These are phyloP conservation scores for Stenodera caucasica DNA, from an alignment of 2,888 invertebrate species.

Conservation along the genomic window DNA sequence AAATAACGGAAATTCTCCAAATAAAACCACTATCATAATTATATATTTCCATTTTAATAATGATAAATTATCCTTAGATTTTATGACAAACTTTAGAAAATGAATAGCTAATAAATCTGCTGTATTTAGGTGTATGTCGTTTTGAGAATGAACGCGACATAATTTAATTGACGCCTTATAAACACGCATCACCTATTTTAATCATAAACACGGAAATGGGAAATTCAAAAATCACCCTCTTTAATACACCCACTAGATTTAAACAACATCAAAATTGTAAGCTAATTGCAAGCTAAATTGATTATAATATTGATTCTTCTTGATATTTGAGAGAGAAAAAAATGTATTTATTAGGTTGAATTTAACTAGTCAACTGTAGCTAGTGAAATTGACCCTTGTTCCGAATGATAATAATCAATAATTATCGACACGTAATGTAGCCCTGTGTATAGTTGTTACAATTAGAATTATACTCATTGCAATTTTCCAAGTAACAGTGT, in stretches of 20 bases:
- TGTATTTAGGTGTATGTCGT: neutral
- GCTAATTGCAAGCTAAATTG: neutral
- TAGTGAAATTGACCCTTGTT: neutral
- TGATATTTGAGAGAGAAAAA: too few relatives aligned
- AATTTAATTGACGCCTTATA: conserved; percentile 9
- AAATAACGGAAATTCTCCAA: too few relatives aligned
- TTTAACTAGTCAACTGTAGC: neutral
- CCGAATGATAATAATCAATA: neutral
- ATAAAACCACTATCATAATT: too few relatives aligned
- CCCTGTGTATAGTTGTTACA: neutral
- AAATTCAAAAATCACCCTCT: neutral
- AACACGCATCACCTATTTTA: conserved; percentile 2
- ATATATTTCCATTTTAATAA: neutral
- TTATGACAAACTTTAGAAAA: neutral
- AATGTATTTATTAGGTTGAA: neutral
- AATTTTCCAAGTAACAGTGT: neutral
- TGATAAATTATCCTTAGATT: neutral
- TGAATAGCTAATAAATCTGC: neutral
- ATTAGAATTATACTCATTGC: neutral
- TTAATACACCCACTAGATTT: too few relatives aligned
- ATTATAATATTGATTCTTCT: neutral
- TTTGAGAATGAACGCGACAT: conserved; percentile 4
- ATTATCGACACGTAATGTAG: conserved; percentile 3
- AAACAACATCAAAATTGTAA: neutral
- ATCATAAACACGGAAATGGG: neutral